Evolutionary conservation across 2,888 invertebrate genomes (phyloP).

Genomic region (Beris morrisii): DNA sequence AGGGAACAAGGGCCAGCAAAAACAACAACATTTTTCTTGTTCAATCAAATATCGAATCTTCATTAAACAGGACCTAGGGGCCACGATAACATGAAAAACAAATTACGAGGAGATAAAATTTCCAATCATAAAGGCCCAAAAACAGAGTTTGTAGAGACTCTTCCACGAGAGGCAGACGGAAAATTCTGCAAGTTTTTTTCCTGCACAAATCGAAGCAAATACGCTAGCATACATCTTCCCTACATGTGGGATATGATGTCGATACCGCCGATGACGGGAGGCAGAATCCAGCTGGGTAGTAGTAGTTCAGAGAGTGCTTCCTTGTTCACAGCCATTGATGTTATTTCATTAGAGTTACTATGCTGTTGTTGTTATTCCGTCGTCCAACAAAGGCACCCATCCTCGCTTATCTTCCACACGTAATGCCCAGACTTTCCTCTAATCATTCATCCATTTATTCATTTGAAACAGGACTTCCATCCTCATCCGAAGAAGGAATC

Average conservation of each 20-base stretch:
- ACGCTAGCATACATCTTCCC: too few relatives aligned
- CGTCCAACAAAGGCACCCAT: conserved; percentile 1
- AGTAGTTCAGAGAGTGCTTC: too few relatives aligned
- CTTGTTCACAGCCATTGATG: not conserved
- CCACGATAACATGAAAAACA: conserved; percentile 33
- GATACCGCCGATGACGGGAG: too few relatives aligned
- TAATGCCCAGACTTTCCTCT: conserved; percentile 18
- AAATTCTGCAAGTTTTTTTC: too few relatives aligned
- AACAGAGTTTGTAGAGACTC: not conserved
- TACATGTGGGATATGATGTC: too few relatives aligned
- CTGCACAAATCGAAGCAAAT: too few relatives aligned
- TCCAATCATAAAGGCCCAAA: conserved; percentile 10
- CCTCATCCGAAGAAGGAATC: not conserved
- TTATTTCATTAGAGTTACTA: conserved; percentile 5
- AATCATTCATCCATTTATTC: conserved; percentile 31
- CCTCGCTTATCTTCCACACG: conserved; percentile 1
- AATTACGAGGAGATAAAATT: conserved; percentile 33
- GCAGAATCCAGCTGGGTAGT: too few relatives aligned
- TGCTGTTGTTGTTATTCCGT: conserved; percentile 5
- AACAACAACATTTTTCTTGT: conserved; percentile 1
- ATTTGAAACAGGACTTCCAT: conserved; percentile 5
- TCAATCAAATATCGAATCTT: conserved; percentile 34
- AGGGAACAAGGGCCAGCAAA: not conserved
- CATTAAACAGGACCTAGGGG: conserved; percentile 32
- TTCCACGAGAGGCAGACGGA: too few relatives aligned